Evolutionary conservation across 2,888 invertebrate genomes (phyloP).

Genomic region (Caenorhabditis sp.): DNA sequence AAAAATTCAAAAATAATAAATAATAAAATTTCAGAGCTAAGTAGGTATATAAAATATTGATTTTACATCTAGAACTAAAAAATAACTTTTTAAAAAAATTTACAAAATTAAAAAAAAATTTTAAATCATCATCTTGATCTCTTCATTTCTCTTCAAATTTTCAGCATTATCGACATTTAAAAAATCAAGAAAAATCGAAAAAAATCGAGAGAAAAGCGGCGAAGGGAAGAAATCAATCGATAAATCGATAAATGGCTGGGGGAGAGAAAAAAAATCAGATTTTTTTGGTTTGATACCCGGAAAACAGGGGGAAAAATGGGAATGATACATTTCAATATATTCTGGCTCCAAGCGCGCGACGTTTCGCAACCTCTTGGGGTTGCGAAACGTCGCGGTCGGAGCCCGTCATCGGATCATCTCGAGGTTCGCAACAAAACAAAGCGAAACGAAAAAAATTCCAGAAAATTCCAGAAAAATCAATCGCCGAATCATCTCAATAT

Average conservation of each 20-base stretch:
- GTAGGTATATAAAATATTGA: no score
- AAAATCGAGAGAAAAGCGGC: background rate
- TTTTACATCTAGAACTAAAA: no score
- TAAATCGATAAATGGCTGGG: background rate
- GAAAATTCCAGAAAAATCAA: background rate
- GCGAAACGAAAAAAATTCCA: background rate
- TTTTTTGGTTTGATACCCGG: conserved; percentile 51
- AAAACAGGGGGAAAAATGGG: conserved; percentile 21
- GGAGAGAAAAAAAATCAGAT: background rate
- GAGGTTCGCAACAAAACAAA: no score
- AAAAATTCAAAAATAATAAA: no score
- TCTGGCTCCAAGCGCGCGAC: no score
- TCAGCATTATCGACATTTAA: conserved; percentile 9
- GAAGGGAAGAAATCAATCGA: background rate
- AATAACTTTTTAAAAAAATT: no score
- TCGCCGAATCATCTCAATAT: background rate
- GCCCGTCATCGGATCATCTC: no score
- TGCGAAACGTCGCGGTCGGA: no score
- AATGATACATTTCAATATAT: conserved; percentile 51
- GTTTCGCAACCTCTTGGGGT: background rate
- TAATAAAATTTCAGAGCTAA: no score
- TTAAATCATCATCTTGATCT: background rate
- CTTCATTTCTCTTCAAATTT: background rate
- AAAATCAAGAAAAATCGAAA: background rate
- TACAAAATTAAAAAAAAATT: conserved; percentile 2